Percentiles rank a stretch among this genome's conserved stretches.
These are phyloP conservation scores for Eulemur macaco DNA, from an alignment of 2,113 vertebrate species.

Conservation along the genomic window DNA sequence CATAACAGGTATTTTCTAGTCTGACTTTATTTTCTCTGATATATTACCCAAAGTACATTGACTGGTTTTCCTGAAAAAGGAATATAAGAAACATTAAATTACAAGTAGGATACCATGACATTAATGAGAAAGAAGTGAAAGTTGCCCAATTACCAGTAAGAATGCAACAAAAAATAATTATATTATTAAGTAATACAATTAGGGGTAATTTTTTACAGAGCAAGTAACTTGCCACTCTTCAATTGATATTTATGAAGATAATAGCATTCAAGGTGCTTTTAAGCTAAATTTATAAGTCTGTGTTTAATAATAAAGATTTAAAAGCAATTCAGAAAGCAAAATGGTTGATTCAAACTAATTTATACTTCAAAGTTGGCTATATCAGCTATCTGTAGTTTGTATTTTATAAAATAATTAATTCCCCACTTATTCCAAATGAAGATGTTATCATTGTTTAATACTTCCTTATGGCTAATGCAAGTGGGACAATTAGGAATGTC, in stretches of 20 bases:
- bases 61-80: neutral
- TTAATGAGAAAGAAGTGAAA: conserved; percentile 7
- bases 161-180: neutral
- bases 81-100: neutral
- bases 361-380: neutral
- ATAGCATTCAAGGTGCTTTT: neutral
- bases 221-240: neutral
- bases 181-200: neutral
- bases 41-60: neutral
- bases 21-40: neutral
- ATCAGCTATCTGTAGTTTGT: neutral
- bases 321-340: neutral
- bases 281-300: neutral
- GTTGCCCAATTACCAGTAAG: neutral
- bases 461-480: neutral
- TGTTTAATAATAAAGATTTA: neutral
- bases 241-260: neutral
- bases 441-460: neutral
- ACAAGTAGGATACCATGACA: neutral
- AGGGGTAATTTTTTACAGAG: neutral
- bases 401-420: neutral
- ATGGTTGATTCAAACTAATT: neutral
- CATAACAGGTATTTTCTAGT: neutral
- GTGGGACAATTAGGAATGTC: neutral
- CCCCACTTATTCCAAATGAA: neutral